Evolutionary conservation across 1,140 invertebrate genomes (phyloP), one percentile per base, ranked within the genome.

Genomic region (Drosophila ironensis): DNA sequence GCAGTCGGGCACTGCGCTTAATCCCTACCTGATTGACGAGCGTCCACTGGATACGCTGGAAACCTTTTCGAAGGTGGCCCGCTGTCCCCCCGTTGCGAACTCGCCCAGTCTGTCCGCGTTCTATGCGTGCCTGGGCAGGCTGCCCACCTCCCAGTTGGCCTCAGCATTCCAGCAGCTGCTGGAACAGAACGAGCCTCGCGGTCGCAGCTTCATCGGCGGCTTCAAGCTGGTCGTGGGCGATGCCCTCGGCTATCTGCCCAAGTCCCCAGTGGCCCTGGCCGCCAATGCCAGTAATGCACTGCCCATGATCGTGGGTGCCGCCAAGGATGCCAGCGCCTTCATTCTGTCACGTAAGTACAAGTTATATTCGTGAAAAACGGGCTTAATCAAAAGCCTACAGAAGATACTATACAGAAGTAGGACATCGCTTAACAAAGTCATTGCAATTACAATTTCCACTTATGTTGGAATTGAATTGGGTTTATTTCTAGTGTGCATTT

Each of bases 1-100:
- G 30, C 88, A 88, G 19, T 89, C 88, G n/a, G 88, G 88, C 38
- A 89, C 88, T 0, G 88, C 88, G 3, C 12, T 89, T 14, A 89
- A 88, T 56, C 88, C 88, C 4, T 87, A 88, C 14, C 51, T 88
- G 3, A 48, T 89, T 30, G 84, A 89, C 30, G 81, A 88, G 20
- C 47, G 60, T 2, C 88, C 88, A 0, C 30, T 86, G 1, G 54
- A 68, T 0, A 87, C 70, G 6, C 51, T 84, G 14, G 20, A 61
- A 16, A 86, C 59, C 4, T 88, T 89, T 30, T 78, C 78, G 1
- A 60, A 61, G 5, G 40, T 78, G 1, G 87, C 86, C 4, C 74
- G 57, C 14, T 89, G 88, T 19, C 84, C 84, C 1, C 22, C 40
- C 1, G 8, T 35, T 4, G 12, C 24, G 9, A 4, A 20, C 6